Percentiles rank a stretch among this genome's conserved stretches.
phyloP scores from a whole-genome alignment of 2,888 invertebrate genomes.

The Machimus atricapillus region DNA sequence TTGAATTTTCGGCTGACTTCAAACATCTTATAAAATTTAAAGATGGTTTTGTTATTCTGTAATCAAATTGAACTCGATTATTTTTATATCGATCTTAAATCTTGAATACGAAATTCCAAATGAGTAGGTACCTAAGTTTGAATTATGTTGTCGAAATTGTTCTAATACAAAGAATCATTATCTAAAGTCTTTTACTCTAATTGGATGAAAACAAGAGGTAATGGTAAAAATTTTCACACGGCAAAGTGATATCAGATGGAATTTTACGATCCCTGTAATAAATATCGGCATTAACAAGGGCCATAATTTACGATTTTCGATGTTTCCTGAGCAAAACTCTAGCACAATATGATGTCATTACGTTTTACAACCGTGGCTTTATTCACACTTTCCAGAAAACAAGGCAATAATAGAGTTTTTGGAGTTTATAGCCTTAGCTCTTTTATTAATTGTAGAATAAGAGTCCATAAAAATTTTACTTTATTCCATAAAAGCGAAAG shows the following conservation, averaged over 20 bases:
- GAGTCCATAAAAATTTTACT: constrained; percentile 26
- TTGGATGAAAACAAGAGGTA: neutral
- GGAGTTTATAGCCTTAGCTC: constrained; percentile 10
- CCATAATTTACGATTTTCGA: constrained; percentile 18
- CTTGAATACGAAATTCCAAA: too few species aligned
- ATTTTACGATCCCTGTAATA: constrained; percentile 17
- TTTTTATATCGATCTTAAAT: too few species aligned
- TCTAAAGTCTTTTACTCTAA: neutral
- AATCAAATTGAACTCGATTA: too few species aligned
- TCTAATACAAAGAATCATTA: neutral
- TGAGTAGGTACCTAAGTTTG: neutral
- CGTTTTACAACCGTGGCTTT: constrained; percentile 12
- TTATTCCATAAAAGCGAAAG: constrained; percentile 9
- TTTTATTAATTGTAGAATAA: constrained; percentile 36
- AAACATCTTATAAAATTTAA: too few species aligned
- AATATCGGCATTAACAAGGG: constrained; percentile 13
- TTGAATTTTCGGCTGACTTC: too few species aligned
- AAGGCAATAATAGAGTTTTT: constrained; percentile 28
- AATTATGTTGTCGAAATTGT: neutral
- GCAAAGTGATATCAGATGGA: neutral
- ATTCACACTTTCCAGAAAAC: constrained; percentile 20
- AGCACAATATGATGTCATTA: neutral
- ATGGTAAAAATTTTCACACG: neutral
- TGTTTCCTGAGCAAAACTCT: neutral
- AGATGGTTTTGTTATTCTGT: too few species aligned